Evolutionary conservation across 2,113 vertebrate species (phyloP).

Genomic region (Danio rerio): GRCz12tu NC_133189.1:30440501-30441000

Average conservation of each 20-base stretch:
- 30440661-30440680: background rate
- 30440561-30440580: conserved; percentile 89
- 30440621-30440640: conserved; percentile 83
- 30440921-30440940: background rate
- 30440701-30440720: background rate
- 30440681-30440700: background rate
- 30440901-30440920: background rate
- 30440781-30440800: background rate
- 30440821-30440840: background rate
- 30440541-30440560: conserved; percentile 89
- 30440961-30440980: background rate
- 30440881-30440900: background rate
- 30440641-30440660: conserved; percentile 89
- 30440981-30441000: background rate
- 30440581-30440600: conserved; percentile 86
- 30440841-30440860: background rate
- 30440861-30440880: background rate
- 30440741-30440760: background rate
- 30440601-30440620: conserved; percentile 88
- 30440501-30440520: conserved; percentile 62
- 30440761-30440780: background rate
- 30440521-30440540: conserved; percentile 76
- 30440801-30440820: no score
- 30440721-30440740: background rate
- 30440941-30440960: background rate